Percentiles rank a stretch among this genome's conserved stretches.
These are phyloP conservation scores for Gambusia affinis DNA, from an alignment of 2,113 vertebrate species.

Conservation along the genomic window DNA sequence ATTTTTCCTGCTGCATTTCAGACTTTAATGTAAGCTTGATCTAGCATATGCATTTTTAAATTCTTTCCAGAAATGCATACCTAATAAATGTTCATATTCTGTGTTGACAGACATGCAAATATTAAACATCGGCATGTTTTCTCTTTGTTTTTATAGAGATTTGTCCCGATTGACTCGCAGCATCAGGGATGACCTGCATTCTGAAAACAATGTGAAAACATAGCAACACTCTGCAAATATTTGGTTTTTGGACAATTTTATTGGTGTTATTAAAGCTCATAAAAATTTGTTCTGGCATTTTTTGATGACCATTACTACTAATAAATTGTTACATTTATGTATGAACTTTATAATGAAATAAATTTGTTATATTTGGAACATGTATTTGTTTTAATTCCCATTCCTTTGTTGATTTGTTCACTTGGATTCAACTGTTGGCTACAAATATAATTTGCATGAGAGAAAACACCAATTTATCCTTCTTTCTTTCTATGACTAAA, in stretches of 20 bases:
- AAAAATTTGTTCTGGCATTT: too few species aligned
- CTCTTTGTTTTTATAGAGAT: constrained; percentile 65
- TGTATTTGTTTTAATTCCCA: not conserved
- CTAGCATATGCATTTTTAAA: too few species aligned
- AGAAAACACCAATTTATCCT: not conserved
- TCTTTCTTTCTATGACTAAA: too few species aligned
- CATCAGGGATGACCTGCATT: constrained; percentile 52
- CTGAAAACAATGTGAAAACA: not conserved
- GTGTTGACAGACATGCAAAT: not conserved
- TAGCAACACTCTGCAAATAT: too few species aligned
- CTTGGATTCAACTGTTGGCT: not conserved
- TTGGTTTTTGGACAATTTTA: too few species aligned
- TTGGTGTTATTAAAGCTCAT: too few species aligned
- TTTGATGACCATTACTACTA: too few species aligned
- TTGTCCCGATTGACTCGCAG: constrained; percentile 60
- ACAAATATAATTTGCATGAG: not conserved
- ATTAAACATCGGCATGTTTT: not conserved
- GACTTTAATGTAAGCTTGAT: too few species aligned
- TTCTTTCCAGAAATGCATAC: too few species aligned
- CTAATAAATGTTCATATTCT: not conserved
- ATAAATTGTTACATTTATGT: too few species aligned
- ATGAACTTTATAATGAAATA: too few species aligned
- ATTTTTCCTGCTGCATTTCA: too few species aligned
- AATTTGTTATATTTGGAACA: not conserved
- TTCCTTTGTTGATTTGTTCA: not conserved